Conservation (phyloP, 2,888 invertebrate species). For the Drosophila diplacantha region DNA sequence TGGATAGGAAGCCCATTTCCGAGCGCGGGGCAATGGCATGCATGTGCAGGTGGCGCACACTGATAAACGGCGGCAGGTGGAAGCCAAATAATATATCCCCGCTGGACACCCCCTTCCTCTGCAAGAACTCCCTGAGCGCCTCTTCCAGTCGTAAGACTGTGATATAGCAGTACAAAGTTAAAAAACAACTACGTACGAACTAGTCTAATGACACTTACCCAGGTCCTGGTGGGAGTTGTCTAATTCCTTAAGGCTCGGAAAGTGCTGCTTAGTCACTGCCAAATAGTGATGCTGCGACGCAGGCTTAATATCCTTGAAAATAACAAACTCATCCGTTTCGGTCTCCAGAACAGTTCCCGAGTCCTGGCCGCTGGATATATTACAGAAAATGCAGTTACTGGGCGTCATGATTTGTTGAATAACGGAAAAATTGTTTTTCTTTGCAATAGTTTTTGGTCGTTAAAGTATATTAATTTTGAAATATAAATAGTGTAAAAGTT, state of each 20-base stretch:
- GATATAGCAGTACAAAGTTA: slow-evolving; percentile 10
- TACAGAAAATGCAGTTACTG: slow-evolving; percentile 84
- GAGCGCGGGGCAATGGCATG: slow-evolving; percentile 90
- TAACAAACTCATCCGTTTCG: slow-evolving; percentile 86
- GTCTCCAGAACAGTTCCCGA: slow-evolving; percentile 81
- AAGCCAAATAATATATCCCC: slow-evolving; percentile 84
- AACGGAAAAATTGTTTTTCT: not conserved
- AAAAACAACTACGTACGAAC: not conserved
- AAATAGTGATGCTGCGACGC: slow-evolving; percentile 88
- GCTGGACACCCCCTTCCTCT: slow-evolving; percentile 78
- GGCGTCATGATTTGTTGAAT: not conserved
- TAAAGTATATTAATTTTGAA: not conserved
- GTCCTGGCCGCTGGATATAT: slow-evolving; percentile 82
- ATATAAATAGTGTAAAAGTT: not conserved
- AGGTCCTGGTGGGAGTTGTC: slow-evolving; percentile 82
- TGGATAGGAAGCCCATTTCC: slow-evolving; percentile 83
- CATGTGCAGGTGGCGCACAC: slow-evolving; percentile 87
- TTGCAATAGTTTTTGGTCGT: not conserved
- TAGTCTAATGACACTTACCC: slow-evolving; percentile 78
- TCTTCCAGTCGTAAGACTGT: slow-evolving; percentile 85
- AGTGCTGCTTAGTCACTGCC: slow-evolving; percentile 87
- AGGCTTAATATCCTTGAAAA: slow-evolving; percentile 91
- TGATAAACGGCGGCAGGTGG: slow-evolving; percentile 94
- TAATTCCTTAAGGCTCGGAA: slow-evolving; percentile 85
- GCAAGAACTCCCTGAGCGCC: slow-evolving; percentile 78